These are phyloP conservation scores for Lepilemur ruficaudatus DNA, from an alignment of 2,797 vertebrate species.

Conservation along the genomic window DNA sequence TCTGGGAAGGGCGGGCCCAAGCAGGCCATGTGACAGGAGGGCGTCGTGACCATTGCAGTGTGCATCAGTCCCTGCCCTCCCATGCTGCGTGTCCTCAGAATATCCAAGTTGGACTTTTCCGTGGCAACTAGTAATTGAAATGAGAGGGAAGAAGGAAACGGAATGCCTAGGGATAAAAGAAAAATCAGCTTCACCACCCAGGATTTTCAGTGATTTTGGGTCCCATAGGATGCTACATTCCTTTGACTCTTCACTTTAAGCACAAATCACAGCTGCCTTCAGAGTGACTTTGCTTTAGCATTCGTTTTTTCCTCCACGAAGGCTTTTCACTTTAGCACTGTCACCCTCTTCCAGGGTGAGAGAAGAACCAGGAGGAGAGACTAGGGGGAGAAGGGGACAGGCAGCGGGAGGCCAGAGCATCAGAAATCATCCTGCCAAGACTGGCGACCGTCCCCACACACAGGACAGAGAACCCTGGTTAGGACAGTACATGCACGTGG, in stretches of 20 bases:
- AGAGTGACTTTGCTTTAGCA: not conserved
- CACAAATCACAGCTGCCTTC: not conserved
- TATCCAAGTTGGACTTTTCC: not conserved
- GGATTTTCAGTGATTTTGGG: not conserved
- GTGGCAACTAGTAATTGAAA: not conserved
- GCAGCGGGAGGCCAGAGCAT: not conserved
- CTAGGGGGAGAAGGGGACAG: not conserved
- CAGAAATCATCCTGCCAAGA: not conserved
- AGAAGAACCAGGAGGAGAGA: not conserved
- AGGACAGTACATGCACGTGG: accelerated
- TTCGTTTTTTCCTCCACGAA: accelerated
- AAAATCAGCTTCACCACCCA: not conserved
- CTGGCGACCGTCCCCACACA: accelerated
- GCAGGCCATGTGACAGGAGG: accelerated
- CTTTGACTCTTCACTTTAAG: not conserved
- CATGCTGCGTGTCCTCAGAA: not conserved
- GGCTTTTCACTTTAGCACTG: not conserved
- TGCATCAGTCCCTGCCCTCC: not conserved
- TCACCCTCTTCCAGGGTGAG: not conserved
- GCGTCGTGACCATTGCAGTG: not conserved
- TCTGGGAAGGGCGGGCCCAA: not conserved
- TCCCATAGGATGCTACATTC: not conserved
- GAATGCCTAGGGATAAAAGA: not conserved
- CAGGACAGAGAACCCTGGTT: not conserved
- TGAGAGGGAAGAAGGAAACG: not conserved